Percentiles rank a stretch among this genome's conserved stretches.
These are phyloP conservation scores for Epiblema foenella DNA, from an alignment of 2,888 invertebrate species.

Conservation along the genomic window DNA sequence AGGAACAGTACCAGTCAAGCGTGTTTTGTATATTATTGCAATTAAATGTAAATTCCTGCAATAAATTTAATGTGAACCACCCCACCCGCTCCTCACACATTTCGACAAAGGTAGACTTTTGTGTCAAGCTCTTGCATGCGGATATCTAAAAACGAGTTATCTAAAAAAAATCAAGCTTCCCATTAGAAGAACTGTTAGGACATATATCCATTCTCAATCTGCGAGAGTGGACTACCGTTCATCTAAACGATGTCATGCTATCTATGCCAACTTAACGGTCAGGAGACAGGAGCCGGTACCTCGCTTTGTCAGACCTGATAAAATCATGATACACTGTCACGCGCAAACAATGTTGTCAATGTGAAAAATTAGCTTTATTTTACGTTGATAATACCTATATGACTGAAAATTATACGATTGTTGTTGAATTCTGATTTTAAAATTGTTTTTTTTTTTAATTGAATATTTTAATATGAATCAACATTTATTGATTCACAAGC, in stretches of 20 bases:
- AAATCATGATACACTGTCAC: conserved; percentile 45
- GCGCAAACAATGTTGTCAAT: conserved; percentile 15
- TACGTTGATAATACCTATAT: conserved; percentile 1
- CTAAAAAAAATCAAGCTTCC: conserved; percentile 22
- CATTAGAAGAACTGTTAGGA: conserved; percentile 45
- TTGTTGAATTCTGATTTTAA: neutral
- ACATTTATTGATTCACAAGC: too few relatives aligned
- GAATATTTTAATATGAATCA: too few relatives aligned
- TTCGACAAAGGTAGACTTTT: conserved; percentile 10
- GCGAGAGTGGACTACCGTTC: conserved; percentile 52
- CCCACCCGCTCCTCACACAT: conserved; percentile 2
- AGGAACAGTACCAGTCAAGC: too few relatives aligned
- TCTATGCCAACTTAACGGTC: conserved; percentile 77
- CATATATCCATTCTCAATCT: conserved; percentile 50
- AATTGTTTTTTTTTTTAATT: too few relatives aligned
- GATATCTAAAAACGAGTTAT: conserved; percentile 14
- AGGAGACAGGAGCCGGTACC: conserved; percentile 54
- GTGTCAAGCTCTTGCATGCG: neutral
- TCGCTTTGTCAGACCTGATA: conserved; percentile 62
- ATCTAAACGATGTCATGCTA: conserved; percentile 70
- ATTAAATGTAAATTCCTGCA: neutral
- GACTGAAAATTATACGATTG: conserved; percentile 2
- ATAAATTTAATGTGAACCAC: conserved; percentile 8
- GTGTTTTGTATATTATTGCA: neutral
- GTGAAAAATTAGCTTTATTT: conserved; percentile 19